Base-by-base conservation (phyloP, 2,888 invertebrate genomes). In the Antheraea assamensis region DNA sequence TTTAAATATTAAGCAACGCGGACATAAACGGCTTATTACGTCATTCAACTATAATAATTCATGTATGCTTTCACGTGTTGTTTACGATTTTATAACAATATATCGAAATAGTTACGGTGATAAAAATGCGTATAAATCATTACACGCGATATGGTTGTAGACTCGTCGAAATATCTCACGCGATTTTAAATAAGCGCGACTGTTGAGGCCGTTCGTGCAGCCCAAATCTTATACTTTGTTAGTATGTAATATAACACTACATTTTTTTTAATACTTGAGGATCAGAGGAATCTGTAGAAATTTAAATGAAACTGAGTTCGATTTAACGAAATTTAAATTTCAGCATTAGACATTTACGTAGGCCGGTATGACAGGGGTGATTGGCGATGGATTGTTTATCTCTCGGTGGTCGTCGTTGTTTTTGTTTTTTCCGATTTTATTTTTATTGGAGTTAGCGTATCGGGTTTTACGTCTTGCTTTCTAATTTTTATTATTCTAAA, bases 41-140 rank as follows among this genome's bases (percentile, higher is more conserved):
- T 73, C 73, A 73, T 70, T 42, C 27, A 27, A 73, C 55, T 58
- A 70, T 73, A 47, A 30, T 47, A n/a, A 58, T 70, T 71, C 52
- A 52, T 55, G 47, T 71, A 31, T 42, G 42, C 52, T 21, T 17
- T 58, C 74, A 74, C 74, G 35, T 68, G 77, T 76, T 78, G 75
- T 73, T 76, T 79, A 30, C 77, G 77, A 79, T 81, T 80, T 81
- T 80, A 80, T 82, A 80, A 79, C 77, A 75, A 75, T 76, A 75
- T 76, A 81, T 76, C 80, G 79, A 78, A 84, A 85, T 79, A 79
- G 80, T 83, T 81, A 78, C 78, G 78, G 78, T 83, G 81, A 83
- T 84, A 84, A 83, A 83, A 84, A 79, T 75, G 79, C 82, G 78
- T 85, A 81, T 71, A 71, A 30, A 66, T 52, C 52, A 55, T 64